Conservation (phyloP, 2,888 invertebrate genomes). For the Sphinx pinastri region DNA sequence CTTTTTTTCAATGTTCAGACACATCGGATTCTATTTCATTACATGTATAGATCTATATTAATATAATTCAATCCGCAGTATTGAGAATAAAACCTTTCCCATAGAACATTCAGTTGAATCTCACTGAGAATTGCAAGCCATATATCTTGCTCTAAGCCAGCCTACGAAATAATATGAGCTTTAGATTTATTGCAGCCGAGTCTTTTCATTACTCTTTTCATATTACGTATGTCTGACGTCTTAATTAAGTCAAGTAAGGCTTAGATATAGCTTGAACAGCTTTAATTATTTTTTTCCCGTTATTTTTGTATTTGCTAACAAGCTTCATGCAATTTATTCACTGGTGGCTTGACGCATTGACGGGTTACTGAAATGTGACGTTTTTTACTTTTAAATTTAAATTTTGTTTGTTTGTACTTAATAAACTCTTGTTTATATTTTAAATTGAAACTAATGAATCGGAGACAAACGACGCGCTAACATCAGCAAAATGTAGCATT, state of each 20-base stretch:
- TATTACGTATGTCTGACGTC: slow-evolving; percentile 9
- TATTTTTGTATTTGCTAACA: slow-evolving; percentile 1
- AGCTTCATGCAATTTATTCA: not conserved
- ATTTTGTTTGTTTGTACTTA: too few species aligned
- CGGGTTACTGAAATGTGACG: not conserved
- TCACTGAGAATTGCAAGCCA: not conserved
- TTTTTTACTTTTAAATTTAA: too few species aligned
- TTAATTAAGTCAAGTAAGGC: slow-evolving; percentile 3
- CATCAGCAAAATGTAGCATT: too few species aligned
- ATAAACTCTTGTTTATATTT: too few species aligned
- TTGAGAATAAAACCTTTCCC: not conserved
- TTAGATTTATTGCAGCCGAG: slow-evolving; percentile 1
- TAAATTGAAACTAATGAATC: too few species aligned
- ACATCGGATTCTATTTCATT: too few species aligned
- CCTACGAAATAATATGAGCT: not conserved
- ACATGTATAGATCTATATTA: too few species aligned
- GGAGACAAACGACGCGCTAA: too few species aligned
- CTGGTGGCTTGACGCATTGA: not conserved
- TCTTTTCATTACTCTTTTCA: not conserved
- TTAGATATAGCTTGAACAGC: not conserved
- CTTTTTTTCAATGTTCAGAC: too few species aligned
- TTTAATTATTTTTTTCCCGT: not conserved
- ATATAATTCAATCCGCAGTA: not conserved
- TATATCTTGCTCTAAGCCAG: not conserved
- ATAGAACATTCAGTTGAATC: not conserved